Base-by-base conservation (phyloP, 2,888 invertebrate species). In the Xestia c-nigrum region DNA sequence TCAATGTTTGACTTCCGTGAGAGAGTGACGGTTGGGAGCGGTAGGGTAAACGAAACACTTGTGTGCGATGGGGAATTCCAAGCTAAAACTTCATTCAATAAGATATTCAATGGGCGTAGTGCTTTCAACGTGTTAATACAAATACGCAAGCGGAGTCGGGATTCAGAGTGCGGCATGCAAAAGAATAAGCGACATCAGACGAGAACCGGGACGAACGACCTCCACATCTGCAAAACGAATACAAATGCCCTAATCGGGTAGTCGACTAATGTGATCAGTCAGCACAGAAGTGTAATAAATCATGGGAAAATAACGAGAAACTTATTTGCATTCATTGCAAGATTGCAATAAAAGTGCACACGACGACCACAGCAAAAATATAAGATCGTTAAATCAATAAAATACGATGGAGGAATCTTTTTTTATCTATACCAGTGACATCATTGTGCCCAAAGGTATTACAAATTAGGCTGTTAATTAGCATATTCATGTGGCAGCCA, bases 171-270 rank as follows among this genome's bases (percentile, higher is more conserved):
- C 92, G 93, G 93, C 91, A 92, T 91, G 93, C 92, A 91, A 93
- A 94, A 94, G 94, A 92, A 94, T 94, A 92, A 90, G 90, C 90
- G 89, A 91, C 91, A 91, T 92, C 91, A 92, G 91, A 91, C 94
- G 89, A 95, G 94, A 93, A 88, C 96, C 96, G 96, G 96, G 96
- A 95, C 95, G 95, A 96, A 96, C 95, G 96, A 96, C 96, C 96
- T 96, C 94, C 88, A 93, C 73, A 89, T 88, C 86, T 90, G 93
- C 94, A 90, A 90, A 92, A 89, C 93, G 96, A 96, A 96, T 96
- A 96, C 94, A 93, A 96, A 96, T 94, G 92, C 76, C 86, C 90
- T 92, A 91, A 90, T 92, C 90, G 88, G 76, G 87, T 88, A 90
- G 90, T 90, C 91, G 89, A 90, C 87, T 91, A 91, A 89, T 90